A percentile compares a stretch with the other conserved stretches of the same genome.
These are phyloP conservation scores for Diplodus sargus DNA, from an alignment of 2,797 vertebrate species.

Conservation along the genomic window DNA sequence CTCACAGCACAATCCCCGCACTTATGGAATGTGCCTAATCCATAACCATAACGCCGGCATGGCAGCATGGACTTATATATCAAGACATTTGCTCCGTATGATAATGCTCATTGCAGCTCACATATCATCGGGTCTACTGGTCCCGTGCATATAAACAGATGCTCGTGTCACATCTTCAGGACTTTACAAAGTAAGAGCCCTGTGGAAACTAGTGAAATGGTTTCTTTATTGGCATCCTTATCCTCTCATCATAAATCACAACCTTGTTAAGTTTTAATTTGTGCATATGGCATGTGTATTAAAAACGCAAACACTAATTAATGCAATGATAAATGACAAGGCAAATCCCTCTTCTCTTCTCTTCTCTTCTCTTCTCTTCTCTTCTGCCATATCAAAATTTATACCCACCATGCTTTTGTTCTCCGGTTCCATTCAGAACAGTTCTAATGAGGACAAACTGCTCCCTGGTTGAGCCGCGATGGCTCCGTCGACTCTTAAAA, in stretches of 20 bases:
- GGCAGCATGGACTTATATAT: slow-evolving; percentile 71
- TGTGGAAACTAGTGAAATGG: slow-evolving; percentile 30
- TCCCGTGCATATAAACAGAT: slow-evolving; percentile 59
- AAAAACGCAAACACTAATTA: slow-evolving; percentile 73
- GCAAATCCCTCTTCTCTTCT: slow-evolving; percentile 12
- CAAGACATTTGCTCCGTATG: slow-evolving; percentile 71
- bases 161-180: slow-evolving; percentile 43
- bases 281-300: slow-evolving; percentile 64
- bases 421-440: slow-evolving; percentile 88
- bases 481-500: slow-evolving; percentile 84
- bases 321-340: slow-evolving; percentile 64
- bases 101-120: slow-evolving; percentile 74
- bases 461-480: slow-evolving; percentile 86
- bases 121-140: slow-evolving; percentile 58
- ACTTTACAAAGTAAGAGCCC: slow-evolving; percentile 52
- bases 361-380: slow-evolving; percentile 27
- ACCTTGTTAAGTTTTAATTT: slow-evolving; percentile 70
- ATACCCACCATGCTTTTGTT: slow-evolving; percentile 82
- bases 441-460: slow-evolving; percentile 96
- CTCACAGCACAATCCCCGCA: slow-evolving; percentile 69
- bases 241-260: slow-evolving; percentile 62
- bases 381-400: slow-evolving; percentile 85
- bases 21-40: slow-evolving; percentile 80
- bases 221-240: slow-evolving; percentile 62
- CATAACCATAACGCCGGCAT: slow-evolving; percentile 79